phyloP scores from a whole-genome alignment of 2,888 invertebrate species.

The Neoitamus cyanurus region DNA sequence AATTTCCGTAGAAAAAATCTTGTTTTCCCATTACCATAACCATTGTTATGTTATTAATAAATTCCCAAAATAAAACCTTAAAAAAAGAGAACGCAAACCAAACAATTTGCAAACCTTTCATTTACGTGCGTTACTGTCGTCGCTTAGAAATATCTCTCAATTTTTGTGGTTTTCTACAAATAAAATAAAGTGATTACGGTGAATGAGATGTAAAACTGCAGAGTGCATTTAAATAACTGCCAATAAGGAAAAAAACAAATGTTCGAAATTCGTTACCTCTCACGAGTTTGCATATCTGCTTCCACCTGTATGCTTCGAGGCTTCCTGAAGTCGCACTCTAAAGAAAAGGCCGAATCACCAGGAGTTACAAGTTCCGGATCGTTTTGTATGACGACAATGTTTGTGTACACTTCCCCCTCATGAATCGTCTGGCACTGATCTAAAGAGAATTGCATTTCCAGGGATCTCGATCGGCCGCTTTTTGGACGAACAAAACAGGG shows the following conservation, averaged over 20 bases:
- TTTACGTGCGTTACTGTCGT: neutral
- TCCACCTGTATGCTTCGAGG: slow-evolving; percentile 69
- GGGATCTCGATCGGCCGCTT: slow-evolving; percentile 64
- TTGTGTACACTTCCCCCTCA: slow-evolving; percentile 70
- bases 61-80: neutral
- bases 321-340: slow-evolving; percentile 73
- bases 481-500: slow-evolving; percentile 71
- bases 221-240: neutral
- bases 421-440: slow-evolving; percentile 70
- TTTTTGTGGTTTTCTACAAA: slow-evolving; percentile 63
- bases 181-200: neutral
- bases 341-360: slow-evolving; percentile 74
- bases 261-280: slow-evolving; percentile 63
- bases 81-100: neutral
- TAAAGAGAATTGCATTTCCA: slow-evolving; percentile 70
- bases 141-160: slow-evolving; percentile 14
- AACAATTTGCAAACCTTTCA: slow-evolving; percentile 37
- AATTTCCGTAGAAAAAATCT: too few relatives aligned
- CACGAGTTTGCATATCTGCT: slow-evolving; percentile 67
- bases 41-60: neutral
- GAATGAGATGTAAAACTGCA: neutral
- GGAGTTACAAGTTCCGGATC: slow-evolving; percentile 75
- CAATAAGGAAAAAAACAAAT: slow-evolving; percentile 55
- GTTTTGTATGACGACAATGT: slow-evolving; percentile 74
- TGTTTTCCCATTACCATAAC: too few relatives aligned